Conservation (phyloP, 2,113 vertebrate genomes). For the Papio anubis region DNA sequence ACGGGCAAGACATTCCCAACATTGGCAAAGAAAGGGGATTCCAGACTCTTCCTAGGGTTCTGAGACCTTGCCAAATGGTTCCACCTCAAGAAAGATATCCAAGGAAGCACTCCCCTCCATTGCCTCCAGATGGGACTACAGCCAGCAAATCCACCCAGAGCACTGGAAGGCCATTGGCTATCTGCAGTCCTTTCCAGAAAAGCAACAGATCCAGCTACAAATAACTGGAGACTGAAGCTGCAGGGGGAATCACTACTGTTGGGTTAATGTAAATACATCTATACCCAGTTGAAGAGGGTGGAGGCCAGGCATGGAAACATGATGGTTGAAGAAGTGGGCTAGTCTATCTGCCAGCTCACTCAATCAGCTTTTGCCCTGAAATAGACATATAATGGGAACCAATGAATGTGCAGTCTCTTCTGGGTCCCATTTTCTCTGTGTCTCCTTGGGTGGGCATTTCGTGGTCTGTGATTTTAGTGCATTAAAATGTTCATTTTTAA, state of each 20-base stretch:
- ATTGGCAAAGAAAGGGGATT: not conserved
- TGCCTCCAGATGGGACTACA: not conserved
- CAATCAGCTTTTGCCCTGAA: not conserved
- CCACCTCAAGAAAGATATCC: not conserved
- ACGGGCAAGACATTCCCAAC: not conserved
- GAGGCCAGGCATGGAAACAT: not conserved
- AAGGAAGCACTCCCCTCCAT: accelerated
- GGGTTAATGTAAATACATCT: accelerated
- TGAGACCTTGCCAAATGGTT: not conserved
- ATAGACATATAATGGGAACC: not conserved
- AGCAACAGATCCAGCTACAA: not conserved
- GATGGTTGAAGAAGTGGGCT: accelerated
- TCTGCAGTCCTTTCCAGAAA: not conserved
- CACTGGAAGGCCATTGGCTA: not conserved
- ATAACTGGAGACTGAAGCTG: not conserved
- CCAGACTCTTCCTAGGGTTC: not conserved
- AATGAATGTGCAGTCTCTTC: not conserved
- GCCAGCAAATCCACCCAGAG: not conserved
- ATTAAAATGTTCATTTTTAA: constrained; percentile 33
- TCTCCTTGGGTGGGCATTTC: constrained; percentile 39
- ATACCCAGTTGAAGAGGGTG: accelerated
- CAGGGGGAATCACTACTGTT: not conserved
- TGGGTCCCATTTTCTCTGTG: not conserved
- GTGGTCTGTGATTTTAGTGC: not conserved
- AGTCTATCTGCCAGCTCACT: not conserved